phyloP scores from a whole-genome alignment of 2,888 invertebrate genomes.

The Leptinotarsa tumamoca region DNA sequence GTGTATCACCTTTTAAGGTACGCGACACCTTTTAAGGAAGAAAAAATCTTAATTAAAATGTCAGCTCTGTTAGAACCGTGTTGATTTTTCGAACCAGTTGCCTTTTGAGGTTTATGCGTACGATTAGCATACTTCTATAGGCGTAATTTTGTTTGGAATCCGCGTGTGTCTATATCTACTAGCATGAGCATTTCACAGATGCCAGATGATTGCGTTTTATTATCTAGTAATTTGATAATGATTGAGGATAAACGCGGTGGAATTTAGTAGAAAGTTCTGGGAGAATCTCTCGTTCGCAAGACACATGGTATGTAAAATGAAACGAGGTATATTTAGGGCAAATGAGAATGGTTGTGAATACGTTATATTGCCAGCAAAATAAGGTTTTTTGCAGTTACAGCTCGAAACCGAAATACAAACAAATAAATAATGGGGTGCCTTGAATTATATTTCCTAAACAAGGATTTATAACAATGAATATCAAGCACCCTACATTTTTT shows the following conservation, averaged over 20 bases:
- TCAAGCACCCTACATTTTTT: too few species aligned
- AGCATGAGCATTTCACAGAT: neutral
- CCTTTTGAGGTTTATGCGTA: slow-evolving; percentile 3
- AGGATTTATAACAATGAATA: too few species aligned
- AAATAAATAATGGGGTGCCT: too few species aligned
- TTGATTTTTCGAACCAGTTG: slow-evolving; percentile 32
- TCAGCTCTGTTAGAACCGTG: slow-evolving; percentile 33
- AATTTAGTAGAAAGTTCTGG: neutral
- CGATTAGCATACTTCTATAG: slow-evolving; percentile 9
- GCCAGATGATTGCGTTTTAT: slow-evolving; percentile 3
- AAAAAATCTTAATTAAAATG: slow-evolving; percentile 39
- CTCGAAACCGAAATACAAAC: too few species aligned
- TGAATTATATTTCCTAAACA: too few species aligned
- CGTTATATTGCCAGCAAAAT: too few species aligned
- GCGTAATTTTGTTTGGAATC: slow-evolving; percentile 4
- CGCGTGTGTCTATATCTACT: neutral
- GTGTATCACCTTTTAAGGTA: slow-evolving; percentile 35
- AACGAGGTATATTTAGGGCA: neutral
- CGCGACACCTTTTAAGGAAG: slow-evolving; percentile 24
- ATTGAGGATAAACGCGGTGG: neutral
- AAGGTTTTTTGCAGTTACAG: too few species aligned
- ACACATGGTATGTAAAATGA: neutral
- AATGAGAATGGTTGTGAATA: too few species aligned
- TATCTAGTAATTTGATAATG: neutral
- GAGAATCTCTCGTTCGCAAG: neutral